phyloP scores from a whole-genome alignment of 2,888 invertebrate genomes.

The Philereme transversata region DNA sequence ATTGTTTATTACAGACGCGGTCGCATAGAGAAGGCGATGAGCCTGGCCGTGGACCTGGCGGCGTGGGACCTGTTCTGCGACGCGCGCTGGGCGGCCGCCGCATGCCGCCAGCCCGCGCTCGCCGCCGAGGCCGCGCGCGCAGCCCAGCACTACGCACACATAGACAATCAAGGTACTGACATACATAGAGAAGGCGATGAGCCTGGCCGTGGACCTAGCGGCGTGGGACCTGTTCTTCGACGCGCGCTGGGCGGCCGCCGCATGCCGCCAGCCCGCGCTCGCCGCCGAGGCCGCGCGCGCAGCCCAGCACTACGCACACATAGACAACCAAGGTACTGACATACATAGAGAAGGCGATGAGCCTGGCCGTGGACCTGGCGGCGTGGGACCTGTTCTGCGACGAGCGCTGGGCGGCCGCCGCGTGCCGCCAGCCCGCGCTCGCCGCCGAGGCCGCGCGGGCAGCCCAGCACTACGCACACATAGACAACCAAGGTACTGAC shows the following conservation, averaged over 20 bases:
- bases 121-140: conserved; percentile 88
- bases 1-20: conserved; percentile 66
- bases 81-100: conserved; percentile 88
- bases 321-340: conserved; percentile 22
- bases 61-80: conserved; percentile 95
- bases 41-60: conserved; percentile 92
- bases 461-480: conserved; percentile 73
- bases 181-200: neutral
- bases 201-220: conserved; percentile 71
- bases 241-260: conserved; percentile 88
- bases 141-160: conserved; percentile 73
- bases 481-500: conserved; percentile 22
- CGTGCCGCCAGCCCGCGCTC: conserved; percentile 84
- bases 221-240: conserved; percentile 95
- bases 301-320: conserved; percentile 73
- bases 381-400: conserved; percentile 95
- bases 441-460: conserved; percentile 88
- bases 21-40: conserved; percentile 91
- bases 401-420: conserved; percentile 88
- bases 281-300: conserved; percentile 88
- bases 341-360: neutral
- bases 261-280: conserved; percentile 84
- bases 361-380: conserved; percentile 76
- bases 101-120: conserved; percentile 84
- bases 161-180: conserved; percentile 22